These are phyloP conservation scores for Tipula vernalis DNA, from an alignment of 2,888 invertebrate species.

Conservation along the genomic window DNA sequence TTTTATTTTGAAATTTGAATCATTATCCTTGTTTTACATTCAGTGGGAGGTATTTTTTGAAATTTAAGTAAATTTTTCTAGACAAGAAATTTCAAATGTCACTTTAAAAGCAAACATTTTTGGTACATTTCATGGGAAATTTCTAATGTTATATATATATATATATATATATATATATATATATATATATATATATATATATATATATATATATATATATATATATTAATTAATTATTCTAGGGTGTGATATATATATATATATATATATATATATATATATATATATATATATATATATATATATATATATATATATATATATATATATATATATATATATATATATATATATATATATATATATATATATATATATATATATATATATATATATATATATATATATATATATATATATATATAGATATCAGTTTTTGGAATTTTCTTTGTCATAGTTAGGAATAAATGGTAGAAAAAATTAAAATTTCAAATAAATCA, in stretches of 20 bases:
- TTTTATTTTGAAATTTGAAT: neutral
- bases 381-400: neutral
- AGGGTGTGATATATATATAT: no score
- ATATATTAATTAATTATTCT: neutral
- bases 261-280: neutral
- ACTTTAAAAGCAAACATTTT: neutral
- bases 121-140: neutral
- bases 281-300: slow-evolving; percentile 4
- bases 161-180: neutral
- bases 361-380: slow-evolving; percentile 4
- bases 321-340: neutral
- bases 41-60: neutral
- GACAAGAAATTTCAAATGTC: neutral
- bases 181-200: slow-evolving; percentile 4
- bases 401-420: neutral
- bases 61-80: neutral
- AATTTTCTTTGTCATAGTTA: neutral
- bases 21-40: neutral
- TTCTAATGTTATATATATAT: neutral
- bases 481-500: neutral
- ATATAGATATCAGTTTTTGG: neutral
- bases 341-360: neutral
- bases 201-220: neutral
- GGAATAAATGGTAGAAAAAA: neutral
- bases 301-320: neutral